Percentiles rank a stretch among this genome's conserved stretches.
These are phyloP conservation scores for Andrena bucephala DNA, from an alignment of 2,888 invertebrate genomes.

Conservation along the genomic window DNA sequence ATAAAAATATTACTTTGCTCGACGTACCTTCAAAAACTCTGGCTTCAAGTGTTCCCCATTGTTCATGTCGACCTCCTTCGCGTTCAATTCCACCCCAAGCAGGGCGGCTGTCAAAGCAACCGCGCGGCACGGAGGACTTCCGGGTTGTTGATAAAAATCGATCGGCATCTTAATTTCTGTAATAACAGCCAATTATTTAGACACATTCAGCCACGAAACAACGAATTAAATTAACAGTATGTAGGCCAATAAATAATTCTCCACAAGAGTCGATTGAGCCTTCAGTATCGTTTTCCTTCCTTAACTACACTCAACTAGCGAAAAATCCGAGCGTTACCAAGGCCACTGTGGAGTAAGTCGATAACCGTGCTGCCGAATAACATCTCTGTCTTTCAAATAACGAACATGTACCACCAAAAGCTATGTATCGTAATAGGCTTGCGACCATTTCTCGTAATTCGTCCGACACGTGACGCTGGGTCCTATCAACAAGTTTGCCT, in stretches of 20 bases:
- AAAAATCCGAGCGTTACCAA: neutral
- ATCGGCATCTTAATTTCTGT: slow-evolving; percentile 85
- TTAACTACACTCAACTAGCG: too few species aligned
- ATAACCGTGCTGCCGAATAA: slow-evolving; percentile 13
- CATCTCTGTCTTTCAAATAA: neutral
- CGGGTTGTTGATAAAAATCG: slow-evolving; percentile 89
- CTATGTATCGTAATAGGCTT: neutral
- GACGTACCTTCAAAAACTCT: slow-evolving; percentile 88
- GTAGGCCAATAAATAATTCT: neutral
- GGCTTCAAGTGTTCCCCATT: slow-evolving; percentile 89
- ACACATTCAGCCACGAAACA: too few species aligned
- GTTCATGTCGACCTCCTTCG: slow-evolving; percentile 88
- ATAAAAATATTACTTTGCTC: slow-evolving; percentile 9
- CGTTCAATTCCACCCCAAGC: slow-evolving; percentile 88
- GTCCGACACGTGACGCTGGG: neutral
- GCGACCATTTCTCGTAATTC: neutral
- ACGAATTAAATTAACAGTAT: too few species aligned
- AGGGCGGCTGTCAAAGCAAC: slow-evolving; percentile 89
- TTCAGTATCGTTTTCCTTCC: neutral
- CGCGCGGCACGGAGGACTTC: slow-evolving; percentile 89
- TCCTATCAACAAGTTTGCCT: neutral
- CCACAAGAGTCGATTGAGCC: neutral
- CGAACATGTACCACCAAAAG: neutral
- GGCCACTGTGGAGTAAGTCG: neutral
- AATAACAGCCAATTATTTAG: slow-evolving; percentile 8